Conservation (phyloP, 2,888 invertebrate species). For the Alentia gelatinosa region DNA sequence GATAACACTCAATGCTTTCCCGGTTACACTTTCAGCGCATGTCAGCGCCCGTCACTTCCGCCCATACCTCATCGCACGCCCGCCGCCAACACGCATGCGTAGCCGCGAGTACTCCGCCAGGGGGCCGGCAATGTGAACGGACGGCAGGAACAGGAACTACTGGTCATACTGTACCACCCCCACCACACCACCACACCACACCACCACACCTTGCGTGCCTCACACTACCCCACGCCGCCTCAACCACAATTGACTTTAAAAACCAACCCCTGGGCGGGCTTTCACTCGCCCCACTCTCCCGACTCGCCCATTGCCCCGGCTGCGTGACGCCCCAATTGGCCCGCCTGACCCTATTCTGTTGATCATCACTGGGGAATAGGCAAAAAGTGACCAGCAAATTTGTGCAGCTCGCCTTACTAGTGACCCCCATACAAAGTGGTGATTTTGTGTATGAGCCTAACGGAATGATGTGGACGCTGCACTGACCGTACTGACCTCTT, state of each 20-base stretch:
- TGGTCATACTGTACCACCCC: no score
- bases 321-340: slow-evolving; percentile 27
- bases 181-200: no score
- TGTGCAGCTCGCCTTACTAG: slow-evolving; percentile 13
- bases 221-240: neutral
- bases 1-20: slow-evolving; percentile 24
- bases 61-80: neutral
- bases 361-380: slow-evolving; percentile 33
- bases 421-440: slow-evolving; percentile 40
- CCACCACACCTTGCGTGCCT: neutral
- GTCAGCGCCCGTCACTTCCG: neutral
- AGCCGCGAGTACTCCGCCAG: neutral
- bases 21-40: neutral
- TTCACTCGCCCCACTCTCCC: neutral
- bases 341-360: slow-evolving; percentile 40
- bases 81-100: neutral
- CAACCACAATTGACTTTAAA: slow-evolving; percentile 31
- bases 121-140: neutral
- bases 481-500: slow-evolving; percentile 5
- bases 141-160: neutral
- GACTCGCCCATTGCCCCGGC: neutral
- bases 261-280: neutral
- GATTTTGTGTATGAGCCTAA: slow-evolving; percentile 32
- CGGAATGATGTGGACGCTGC: slow-evolving; percentile 34
- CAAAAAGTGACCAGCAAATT: slow-evolving; percentile 50